A percentile compares a stretch with the other conserved stretches of the same genome.
Conservation (phyloP, 2,797 vertebrate species). For the Sandelia bainsii region DNA sequence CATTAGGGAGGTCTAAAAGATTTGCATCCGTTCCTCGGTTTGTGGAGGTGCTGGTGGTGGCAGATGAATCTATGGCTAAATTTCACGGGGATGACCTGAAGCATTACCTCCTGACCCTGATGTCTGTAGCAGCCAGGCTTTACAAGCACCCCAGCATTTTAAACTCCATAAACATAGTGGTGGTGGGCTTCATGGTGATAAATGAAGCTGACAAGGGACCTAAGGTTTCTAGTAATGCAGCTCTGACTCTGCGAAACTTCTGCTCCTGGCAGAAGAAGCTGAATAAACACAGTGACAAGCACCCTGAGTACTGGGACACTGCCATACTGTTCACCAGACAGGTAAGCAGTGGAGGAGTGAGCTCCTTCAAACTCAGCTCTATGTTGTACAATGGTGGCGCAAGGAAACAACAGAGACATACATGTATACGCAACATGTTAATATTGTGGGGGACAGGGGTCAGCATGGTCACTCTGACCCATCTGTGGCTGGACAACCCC, state of each 20-base stretch:
- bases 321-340: constrained; percentile 98
- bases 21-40: constrained; percentile 93
- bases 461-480: too few species aligned
- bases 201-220: constrained; percentile 92
- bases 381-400: neutral
- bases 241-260: constrained; percentile 96
- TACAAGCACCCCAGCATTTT: constrained; percentile 97
- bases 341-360: constrained; percentile 81
- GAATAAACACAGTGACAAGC: constrained; percentile 95
- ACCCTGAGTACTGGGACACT: constrained; percentile 97
- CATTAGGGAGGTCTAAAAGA: constrained; percentile 87
- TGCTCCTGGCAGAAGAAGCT: constrained; percentile 98
- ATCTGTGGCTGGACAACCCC: too few species aligned
- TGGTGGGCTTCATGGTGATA: constrained; percentile 94
- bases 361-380: neutral
- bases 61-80: constrained; percentile 95
- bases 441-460: neutral
- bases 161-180: constrained; percentile 93
- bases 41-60: constrained; percentile 96
- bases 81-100: constrained; percentile 95
- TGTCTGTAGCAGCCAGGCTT: constrained; percentile 94
- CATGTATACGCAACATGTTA: neutral
- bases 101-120: constrained; percentile 94
- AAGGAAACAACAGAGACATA: neutral
- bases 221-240: constrained; percentile 94